Evolutionary conservation across 2,888 invertebrate species (phyloP).

Genomic region (Acanthacorydalis orientalis): DNA sequence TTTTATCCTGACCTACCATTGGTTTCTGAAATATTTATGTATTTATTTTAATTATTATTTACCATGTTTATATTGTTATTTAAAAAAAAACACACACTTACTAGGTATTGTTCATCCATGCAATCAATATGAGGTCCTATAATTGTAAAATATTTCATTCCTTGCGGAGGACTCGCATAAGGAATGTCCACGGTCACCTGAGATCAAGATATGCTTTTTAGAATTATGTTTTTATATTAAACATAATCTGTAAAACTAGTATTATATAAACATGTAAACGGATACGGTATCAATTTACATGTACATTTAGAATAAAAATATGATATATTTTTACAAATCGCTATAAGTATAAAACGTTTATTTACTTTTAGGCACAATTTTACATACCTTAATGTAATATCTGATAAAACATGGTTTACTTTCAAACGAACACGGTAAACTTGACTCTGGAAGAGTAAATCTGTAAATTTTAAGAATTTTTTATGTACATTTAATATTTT

Average conservation of each 20-base stretch:
- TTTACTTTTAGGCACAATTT: constrained; percentile 6
- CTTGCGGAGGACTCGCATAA: constrained; percentile 61
- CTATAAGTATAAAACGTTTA: too few species aligned
- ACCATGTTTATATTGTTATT: not conserved
- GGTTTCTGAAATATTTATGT: constrained; percentile 34
- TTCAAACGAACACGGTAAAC: constrained; percentile 60
- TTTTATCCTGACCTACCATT: constrained; percentile 41
- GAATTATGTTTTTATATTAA: too few species aligned
- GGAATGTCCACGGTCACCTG: constrained; percentile 53
- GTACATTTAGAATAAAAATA: too few species aligned
- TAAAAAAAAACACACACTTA: constrained; percentile 23
- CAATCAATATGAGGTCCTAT: constrained; percentile 65
- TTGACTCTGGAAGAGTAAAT: constrained; percentile 55
- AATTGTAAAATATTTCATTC: constrained; percentile 63
- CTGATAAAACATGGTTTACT: constrained; percentile 54
- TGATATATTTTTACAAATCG: too few species aligned
- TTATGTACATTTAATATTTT: too few species aligned
- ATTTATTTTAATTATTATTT: not conserved
- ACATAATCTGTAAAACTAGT: too few species aligned
- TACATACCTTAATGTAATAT: constrained; percentile 47
- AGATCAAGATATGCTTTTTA: constrained; percentile 4
- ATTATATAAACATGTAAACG: too few species aligned
- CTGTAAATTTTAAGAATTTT: constrained; percentile 13
- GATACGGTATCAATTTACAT: too few species aligned
- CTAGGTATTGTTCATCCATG: constrained; percentile 64